phyloP scores from a whole-genome alignment of 2,113 vertebrate genomes.

The Laticauda colubrina region DNA sequence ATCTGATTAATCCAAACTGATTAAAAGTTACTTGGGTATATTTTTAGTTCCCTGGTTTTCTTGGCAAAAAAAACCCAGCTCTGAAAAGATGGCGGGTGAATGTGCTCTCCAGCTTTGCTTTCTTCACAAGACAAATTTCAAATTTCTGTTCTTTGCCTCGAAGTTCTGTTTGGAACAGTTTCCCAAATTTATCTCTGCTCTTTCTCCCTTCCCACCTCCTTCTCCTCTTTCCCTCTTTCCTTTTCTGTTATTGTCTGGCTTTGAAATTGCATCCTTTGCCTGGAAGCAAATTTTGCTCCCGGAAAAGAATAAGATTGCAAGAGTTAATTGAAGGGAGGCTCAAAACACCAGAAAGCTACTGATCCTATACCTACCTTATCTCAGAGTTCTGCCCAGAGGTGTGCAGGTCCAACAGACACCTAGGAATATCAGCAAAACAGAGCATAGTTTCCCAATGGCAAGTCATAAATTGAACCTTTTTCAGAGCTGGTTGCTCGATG shows the following conservation, averaged over 20 bases:
- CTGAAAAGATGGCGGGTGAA: not conserved
- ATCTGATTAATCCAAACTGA: not conserved
- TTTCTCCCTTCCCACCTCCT: not conserved
- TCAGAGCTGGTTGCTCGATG: conserved; percentile 52
- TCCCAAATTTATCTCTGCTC: not conserved
- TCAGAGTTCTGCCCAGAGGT: conserved; percentile 24
- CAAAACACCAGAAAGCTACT: not conserved
- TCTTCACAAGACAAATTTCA: not conserved
- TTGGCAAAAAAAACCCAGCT: not conserved
- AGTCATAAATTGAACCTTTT: conserved; percentile 62
- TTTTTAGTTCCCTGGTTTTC: not conserved
- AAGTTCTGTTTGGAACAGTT: not conserved
- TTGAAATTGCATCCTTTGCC: conserved; percentile 3
- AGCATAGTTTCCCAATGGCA: conserved; percentile 17
- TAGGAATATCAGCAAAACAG: conserved; percentile 19
- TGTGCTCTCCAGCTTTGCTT: not conserved
- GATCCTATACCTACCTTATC: conserved; percentile 1
- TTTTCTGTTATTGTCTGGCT: not conserved
- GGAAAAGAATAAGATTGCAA: accelerated
- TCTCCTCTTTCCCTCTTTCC: not conserved
- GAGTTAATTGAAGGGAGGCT: conserved; percentile 4
- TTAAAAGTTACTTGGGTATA: not conserved
- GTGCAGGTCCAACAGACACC: conserved; percentile 36
- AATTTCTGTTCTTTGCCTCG: not conserved
- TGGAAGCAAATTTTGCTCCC: not conserved